Evolutionary conservation across 92 coral and sea anemone species (phyloP), one percentile per base, ranked within the genome.

Genomic region (Umimayanthus chanpuru): DNA sequence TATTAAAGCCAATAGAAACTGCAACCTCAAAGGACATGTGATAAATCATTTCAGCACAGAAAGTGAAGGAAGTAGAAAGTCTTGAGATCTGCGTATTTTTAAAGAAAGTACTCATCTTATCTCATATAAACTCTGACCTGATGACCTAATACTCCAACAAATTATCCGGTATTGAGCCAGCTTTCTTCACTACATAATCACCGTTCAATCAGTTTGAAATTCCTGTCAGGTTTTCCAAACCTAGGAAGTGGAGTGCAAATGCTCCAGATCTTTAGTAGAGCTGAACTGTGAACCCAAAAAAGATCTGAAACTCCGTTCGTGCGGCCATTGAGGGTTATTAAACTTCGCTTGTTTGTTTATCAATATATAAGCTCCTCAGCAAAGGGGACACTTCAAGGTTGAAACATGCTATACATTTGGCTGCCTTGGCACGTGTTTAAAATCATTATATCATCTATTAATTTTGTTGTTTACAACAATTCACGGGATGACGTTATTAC

Each of bases 151-250:
- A 66, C 9, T 56, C 49, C 49, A 56, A 56, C 71, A 16, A 30
- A 79, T 80, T 53, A 16, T 5, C 4, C 26, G 70, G 72, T 29
- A 49, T 80, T 56, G 64, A 30, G 10, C 71, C 44, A 56, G 64
- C 84, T 29, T 79, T 80, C 72, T 32, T 80, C 71, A 56, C 47
- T 70, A 30, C 50, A 79, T 50, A 64, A 4, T 47, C 66, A 50
- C 21, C 36, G 25, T 40, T 44, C 4, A 50, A 77, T 23, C 81
- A 77, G 29, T 53, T 20, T 61, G n/a, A 79, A 61, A 61, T 61
- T 78, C 81, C 55, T 40, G 21, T 77, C 81, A 78, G 64, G 25
- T 10, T n/a, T 28, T 43, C 28, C 21, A 28, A 4, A 55, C 9
- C 40, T 41, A 79, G 16, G 12, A 55, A 30, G 4, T 3, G 25